phyloP scores from a whole-genome alignment of 35 echinoderm and acorn worm genomes.

The Anneissia japonica region DNA sequence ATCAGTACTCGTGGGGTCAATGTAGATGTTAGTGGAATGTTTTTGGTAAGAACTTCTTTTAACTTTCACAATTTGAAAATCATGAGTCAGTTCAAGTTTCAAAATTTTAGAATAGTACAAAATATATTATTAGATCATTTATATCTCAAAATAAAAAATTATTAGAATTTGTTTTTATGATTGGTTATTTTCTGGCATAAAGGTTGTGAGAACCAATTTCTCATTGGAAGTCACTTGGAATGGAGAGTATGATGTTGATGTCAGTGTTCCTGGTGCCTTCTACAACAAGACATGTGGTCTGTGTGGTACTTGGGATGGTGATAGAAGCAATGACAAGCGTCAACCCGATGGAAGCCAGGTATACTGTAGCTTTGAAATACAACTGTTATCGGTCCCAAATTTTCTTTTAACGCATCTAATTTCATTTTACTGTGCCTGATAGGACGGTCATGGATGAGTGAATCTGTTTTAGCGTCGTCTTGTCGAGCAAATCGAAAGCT shows the following conservation, averaged over 20 bases:
- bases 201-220: conserved; percentile 37
- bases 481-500: no score
- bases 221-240: conserved; percentile 30
- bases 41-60: neutral
- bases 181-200: neutral
- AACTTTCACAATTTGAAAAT: neutral
- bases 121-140: no score
- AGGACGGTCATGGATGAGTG: no score
- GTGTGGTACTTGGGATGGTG: conserved; percentile 31
- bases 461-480: no score
- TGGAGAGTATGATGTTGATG: conserved; percentile 11
- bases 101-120: no score
- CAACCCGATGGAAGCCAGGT: conserved; percentile 2
- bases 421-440: no score
- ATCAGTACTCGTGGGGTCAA: neutral
- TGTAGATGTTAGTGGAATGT: neutral
- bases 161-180: no score
- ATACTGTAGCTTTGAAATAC: no score
- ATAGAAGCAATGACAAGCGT: conserved; percentile 9
- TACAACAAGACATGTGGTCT: conserved; percentile 44
- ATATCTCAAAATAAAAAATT: no score
- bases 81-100: no score
- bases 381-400: no score
- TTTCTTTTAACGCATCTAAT: no score
- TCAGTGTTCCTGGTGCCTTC: conserved; percentile 19